Percentiles rank a stretch among this genome's conserved stretches.
phyloP scores from a whole-genome alignment of 2,888 invertebrate species.

The Dryobotodes eremita region DNA sequence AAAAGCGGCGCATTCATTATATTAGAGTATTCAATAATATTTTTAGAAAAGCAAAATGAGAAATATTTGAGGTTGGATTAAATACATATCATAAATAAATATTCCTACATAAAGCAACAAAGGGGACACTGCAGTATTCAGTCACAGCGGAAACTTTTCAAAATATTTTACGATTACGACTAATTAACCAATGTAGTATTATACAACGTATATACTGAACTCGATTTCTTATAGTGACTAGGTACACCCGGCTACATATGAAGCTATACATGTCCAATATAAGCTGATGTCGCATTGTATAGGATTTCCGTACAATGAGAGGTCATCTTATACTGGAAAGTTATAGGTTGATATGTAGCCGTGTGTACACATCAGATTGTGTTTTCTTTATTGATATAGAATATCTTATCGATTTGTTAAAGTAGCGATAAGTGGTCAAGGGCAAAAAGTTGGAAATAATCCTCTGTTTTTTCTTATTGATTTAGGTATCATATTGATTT shows the following conservation, averaged over 20 bases:
- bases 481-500: slow-evolving; percentile 56
- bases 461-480: too few relatives aligned
- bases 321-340: too few relatives aligned
- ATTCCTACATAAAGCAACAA: too few relatives aligned
- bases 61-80: not conserved
- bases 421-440: slow-evolving; percentile 62
- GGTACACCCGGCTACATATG: too few relatives aligned
- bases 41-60: not conserved
- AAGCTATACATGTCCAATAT: too few relatives aligned
- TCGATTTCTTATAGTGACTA: slow-evolving; percentile 23
- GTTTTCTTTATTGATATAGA: slow-evolving; percentile 19
- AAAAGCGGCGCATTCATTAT: too few relatives aligned
- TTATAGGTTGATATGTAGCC: too few relatives aligned
- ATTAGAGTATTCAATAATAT: not conserved
- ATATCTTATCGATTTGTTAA: slow-evolving; percentile 56
- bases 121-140: not conserved
- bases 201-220: slow-evolving; percentile 15
- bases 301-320: too few relatives aligned
- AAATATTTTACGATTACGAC: slow-evolving; percentile 4
- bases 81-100: not conserved
- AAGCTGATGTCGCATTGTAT: too few relatives aligned
- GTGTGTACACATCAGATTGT: slow-evolving; percentile 8
- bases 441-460: slow-evolving; percentile 38
- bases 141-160: slow-evolving; percentile 21
- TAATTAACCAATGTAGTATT: slow-evolving; percentile 17